Percentiles rank a stretch among this genome's conserved stretches.
These are phyloP conservation scores for Irena cyanogastra DNA, from an alignment of 2,113 vertebrate species.

Conservation along the genomic window DNA sequence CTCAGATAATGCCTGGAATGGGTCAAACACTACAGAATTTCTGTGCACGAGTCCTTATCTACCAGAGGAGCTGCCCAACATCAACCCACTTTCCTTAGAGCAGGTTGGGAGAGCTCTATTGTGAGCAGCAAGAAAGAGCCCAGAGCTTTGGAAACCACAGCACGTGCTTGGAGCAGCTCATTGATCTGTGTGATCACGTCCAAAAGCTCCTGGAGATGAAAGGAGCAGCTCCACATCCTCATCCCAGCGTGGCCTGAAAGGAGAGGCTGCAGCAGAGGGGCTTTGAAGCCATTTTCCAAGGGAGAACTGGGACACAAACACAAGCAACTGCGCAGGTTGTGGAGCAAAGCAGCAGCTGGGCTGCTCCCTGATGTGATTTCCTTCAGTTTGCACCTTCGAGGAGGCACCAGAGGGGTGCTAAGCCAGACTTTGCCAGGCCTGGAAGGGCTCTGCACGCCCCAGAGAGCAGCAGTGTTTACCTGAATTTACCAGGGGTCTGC, in stretches of 20 bases:
- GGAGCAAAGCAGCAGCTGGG: neutral
- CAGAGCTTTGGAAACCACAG: neutral
- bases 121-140: neutral
- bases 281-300: neutral
- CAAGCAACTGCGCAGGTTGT: neutral
- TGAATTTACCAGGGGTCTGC: rapidly evolving
- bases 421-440: neutral
- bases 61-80: neutral
- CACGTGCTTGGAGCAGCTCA: neutral
- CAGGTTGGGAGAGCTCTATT: neutral
- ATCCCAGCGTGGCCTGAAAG: neutral
- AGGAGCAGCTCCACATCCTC: neutral
- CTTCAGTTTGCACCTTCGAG: neutral
- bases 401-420: neutral
- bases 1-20: neutral
- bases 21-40: neutral
- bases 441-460: neutral
- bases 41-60: neutral
- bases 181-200: neutral
- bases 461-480: neutral
- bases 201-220: neutral
- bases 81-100: neutral
- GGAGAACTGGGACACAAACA: neutral
- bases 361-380: neutral
- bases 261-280: rapidly evolving